Base-by-base conservation (phyloP, 1,140 invertebrate species). In the Maconellicoccus hirsutus region DNA sequence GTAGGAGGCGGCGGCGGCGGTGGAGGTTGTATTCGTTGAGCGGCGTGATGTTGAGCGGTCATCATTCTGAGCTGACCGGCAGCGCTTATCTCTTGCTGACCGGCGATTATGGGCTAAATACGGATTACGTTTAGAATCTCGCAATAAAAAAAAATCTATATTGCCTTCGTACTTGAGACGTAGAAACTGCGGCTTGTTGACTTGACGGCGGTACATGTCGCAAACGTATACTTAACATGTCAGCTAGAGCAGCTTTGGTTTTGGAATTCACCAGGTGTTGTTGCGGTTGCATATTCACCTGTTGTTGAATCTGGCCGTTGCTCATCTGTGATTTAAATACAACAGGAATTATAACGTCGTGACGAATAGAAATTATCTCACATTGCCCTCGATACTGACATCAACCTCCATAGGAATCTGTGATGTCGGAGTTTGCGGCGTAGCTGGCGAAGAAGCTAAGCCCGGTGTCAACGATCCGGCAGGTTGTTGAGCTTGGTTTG, bases 161-260 rank as follows among this genome's bases (percentile, higher is more conserved):
- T 33, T 6, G 29, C 29, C 29, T 12, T 22, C 6, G 25, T 66
- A 66, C 61, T 16, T 66, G 61, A 3, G 61, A 26, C 10, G 61
- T 23, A 14, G 61, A 25, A 66, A 52, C 42, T 6, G 61, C 3
- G 25, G 22, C 19, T 66, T 26, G 22, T 23, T 66, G 61, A 21
- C 33, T 71, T 22, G 72, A 63, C 27, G 69, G 26, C 25, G 72
- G 70, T 66, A 75, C 79, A 70, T 84, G 83, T 78, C 92, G 89
- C 33, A 96, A 81, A 59, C 94, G 85, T 77, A 88, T 96, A 75
- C 89, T 96, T 66, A 98, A 81, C 88, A 97, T 92, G 79, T 96
- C 95, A 7, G 94, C 94, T 22, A 98, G 80, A 0, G 94, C 94
- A 0, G 94, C 96, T 83, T 97, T 98, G 6, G 94, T 96, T 79